Base-by-base conservation (phyloP, 2,113 vertebrate genomes). In the Halichoeres trimaculatus region DNA sequence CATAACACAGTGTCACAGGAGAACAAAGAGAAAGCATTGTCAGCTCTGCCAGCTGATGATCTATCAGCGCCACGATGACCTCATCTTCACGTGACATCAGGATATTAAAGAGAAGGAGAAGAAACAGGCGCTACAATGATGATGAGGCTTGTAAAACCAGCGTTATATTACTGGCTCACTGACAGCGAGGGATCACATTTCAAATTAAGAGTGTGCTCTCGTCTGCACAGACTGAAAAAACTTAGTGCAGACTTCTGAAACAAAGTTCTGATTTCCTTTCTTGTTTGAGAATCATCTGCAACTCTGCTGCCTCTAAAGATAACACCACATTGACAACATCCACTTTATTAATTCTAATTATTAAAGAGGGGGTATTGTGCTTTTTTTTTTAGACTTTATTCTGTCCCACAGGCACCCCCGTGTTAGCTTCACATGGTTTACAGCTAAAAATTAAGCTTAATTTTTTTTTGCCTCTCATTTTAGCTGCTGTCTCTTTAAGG, bases 61-160 rank as follows among this genome's bases (percentile, higher is more conserved):
- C 38, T 2, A 67, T 62, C 48, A 7, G 16, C n/a, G 55, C 12
- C 34, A 17, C n/a, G 54, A 61, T 43, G 54, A 76, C 53, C 23
- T 82, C 75, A 84, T 45, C 43, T 26, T 3, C 38, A 3, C 70
- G 47, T 67, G 58, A 80, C 41, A 74, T 78, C 66, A 74, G 34
- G 52, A 41, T 14, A 9, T 66, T 36, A 47, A 11, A 30, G 6
- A 30, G 30, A 30, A 30, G 30, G 6, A 30, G 30, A 30, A 30
- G 30, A 30, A 30, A 55, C 36, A 58, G 48, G 48, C 53, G 17
- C 75, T 71, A 57, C 59, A 16, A 26, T 38, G 17, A 16, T 22
- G 24, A 0, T 5, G 16, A 58, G 62, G 40, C 59, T 65, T 51
- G 56, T 71, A 48, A 80, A 84, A 58, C 3, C 19, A 24, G 56